Base-by-base conservation (phyloP, 2,888 invertebrate species). In the Endotricha flammealis region DNA sequence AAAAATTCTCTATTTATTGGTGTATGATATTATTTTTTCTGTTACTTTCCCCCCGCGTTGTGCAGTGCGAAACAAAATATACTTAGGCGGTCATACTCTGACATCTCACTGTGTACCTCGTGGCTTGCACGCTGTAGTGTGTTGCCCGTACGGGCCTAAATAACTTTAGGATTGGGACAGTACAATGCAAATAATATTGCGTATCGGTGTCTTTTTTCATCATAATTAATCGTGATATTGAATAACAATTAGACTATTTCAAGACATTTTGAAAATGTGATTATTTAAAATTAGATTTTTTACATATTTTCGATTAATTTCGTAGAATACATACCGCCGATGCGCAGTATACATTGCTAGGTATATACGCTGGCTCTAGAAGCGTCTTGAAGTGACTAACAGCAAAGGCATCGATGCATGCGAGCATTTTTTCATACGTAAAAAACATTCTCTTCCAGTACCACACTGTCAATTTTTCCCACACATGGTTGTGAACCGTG, bases 401-500 rank as follows among this genome's bases (percentile, higher is more conserved):
- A 42, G 3, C 20, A 20, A 20, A 7, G 20, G 20, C 6, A 4
- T 6, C 20, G 6, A 20, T n/a, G 20, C 20, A 20, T 20, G 20
- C 20, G 20, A 20, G 20, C 20, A 20, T 20, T 20, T 16, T n/a
- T 20, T 20, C 20, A 63, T 77, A 74, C 75, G 73, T 79, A 78
- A 74, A 59, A 44, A 54, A 50, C 57, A 57, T n/a, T 57, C 56
- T 74, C 73, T 80, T 76, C 80, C 81, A 78, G 61, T n/a, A 66
- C 59, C 66, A 76, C 74, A 72, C 79, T 78, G 83, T 83, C 83
- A 82, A 82, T 82, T 82, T 66, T 69, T 56, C 81, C 83, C 83
- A 72, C 77, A 82, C 80, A 76, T 75, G 83, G 83, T 85, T 85
- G 83, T 83, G 85, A 85, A 69, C 71, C 83, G 83, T 82, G 81